Evolutionary conservation across 2,888 invertebrate species (phyloP).

Genomic region (Chouioia cunea): DNA sequence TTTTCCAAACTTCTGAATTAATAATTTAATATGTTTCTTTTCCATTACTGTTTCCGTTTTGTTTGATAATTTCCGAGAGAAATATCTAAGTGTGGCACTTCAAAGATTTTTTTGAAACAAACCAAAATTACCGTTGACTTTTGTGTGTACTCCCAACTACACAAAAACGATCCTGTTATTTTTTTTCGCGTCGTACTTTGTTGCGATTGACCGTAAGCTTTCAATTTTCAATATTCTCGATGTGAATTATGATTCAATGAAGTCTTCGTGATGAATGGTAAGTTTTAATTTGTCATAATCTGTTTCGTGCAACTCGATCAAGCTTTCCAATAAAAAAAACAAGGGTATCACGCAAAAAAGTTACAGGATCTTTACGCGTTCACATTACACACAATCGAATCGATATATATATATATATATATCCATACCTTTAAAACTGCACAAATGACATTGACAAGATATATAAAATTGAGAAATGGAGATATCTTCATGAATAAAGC

Average conservation of each 20-base stretch:
- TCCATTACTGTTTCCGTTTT: no score
- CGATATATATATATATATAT: no score
- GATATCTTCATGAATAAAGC: conserved; percentile 1
- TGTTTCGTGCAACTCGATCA: no score
- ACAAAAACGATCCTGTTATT: conserved; percentile 35
- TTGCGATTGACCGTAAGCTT: conserved; percentile 23
- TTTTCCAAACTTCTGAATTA: neutral
- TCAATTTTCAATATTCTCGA: conserved; percentile 2
- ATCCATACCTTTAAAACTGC: no score
- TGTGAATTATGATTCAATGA: no score
- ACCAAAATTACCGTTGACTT: no score
- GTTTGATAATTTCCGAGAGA: no score
- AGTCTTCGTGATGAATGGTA: conserved; percentile 20
- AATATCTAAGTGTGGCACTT: no score
- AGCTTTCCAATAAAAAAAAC: neutral
- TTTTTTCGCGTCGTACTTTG: conserved; percentile 36
- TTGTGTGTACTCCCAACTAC: no score
- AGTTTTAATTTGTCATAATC: conserved; percentile 15
- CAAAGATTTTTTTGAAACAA: no score
- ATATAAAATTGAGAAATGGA: neutral
- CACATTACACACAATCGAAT: no score
- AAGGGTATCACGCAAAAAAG: conserved; percentile 12
- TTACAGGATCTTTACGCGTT: conserved; percentile 30
- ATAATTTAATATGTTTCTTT: neutral
- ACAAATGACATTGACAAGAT: no score